Percentiles rank a stretch among this genome's conserved stretches.
These are phyloP conservation scores for Drosophila azteca DNA, from an alignment of 1,140 invertebrate genomes.

Conservation along the genomic window DNA sequence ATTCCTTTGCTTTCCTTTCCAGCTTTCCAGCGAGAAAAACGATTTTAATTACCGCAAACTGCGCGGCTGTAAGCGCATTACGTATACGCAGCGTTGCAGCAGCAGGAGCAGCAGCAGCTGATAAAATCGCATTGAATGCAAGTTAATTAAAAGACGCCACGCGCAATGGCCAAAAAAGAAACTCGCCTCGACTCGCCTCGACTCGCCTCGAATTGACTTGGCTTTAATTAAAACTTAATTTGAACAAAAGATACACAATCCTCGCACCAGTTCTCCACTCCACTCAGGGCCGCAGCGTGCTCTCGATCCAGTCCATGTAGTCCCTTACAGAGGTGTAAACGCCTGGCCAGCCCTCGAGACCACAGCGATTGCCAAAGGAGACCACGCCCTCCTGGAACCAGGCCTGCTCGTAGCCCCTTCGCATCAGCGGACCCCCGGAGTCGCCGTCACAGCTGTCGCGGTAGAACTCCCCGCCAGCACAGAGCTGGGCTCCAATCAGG, in stretches of 20 bases:
- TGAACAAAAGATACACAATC: slow-evolving; percentile 49
- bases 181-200: neutral
- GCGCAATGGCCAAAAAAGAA: slow-evolving; percentile 38
- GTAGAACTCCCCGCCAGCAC: slow-evolving; percentile 87
- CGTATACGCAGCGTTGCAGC: slow-evolving; percentile 57
- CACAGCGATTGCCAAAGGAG: slow-evolving; percentile 91
- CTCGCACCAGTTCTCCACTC: neutral
- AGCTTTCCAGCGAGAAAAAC: slow-evolving; percentile 22
- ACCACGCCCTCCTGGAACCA: slow-evolving; percentile 87
- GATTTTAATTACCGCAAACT: slow-evolving; percentile 79
- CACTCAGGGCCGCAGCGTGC: slow-evolving; percentile 84
- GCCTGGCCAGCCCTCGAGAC: slow-evolving; percentile 88
- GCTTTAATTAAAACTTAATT: slow-evolving; percentile 73
- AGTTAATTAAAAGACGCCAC: slow-evolving; percentile 71
- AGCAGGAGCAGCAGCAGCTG: slow-evolving; percentile 44
- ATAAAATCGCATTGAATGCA: slow-evolving; percentile 75
- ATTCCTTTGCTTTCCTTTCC: neutral
- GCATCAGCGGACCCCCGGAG: slow-evolving; percentile 91
- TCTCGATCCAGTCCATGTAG: slow-evolving; percentile 89
- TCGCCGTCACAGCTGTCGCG: slow-evolving; percentile 90
- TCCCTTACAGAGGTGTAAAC: slow-evolving; percentile 90
- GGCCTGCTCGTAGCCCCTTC: slow-evolving; percentile 79
- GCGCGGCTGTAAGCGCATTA: slow-evolving; percentile 69
- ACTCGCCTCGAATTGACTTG: slow-evolving; percentile 19
- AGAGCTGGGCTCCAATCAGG: slow-evolving; percentile 85